Base-by-base conservation (phyloP, 2,113 vertebrate genomes). In the Onychostoma macrolepis region DNA sequence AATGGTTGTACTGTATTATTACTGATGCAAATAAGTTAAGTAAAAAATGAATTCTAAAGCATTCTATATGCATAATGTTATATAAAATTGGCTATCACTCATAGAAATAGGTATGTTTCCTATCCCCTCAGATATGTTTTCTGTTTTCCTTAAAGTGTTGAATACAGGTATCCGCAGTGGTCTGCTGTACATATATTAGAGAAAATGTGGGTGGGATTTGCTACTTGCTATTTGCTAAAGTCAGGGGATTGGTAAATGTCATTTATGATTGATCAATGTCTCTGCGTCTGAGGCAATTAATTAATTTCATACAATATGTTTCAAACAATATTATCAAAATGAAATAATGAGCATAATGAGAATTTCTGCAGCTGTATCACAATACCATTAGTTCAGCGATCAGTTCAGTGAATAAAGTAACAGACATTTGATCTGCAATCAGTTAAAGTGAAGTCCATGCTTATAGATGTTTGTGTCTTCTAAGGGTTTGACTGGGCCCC, bases 401-500 rank as follows among this genome's bases (percentile, higher is more conserved):
- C 56, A 41, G 30, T 15, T 63, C 2, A 63, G 13, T 80, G 28
- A 24, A n/a, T 41, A 26, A 10, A 50, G 7, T 79, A 15, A 30
- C 24, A n/a, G 17, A 63, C 13, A 71, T 38, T 24, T 71, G 15
- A 10, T 71, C 9, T 72, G 0, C 17, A 71, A 6, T 21, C 13
- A 33, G 63, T 67, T 33, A 33, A 2, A 77, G 33, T 38, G 24
- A 86, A 43, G 24, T 24, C 19, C 6, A 56, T 48, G 65, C 33
- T 83, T 10, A 71, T n/a, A 6, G 24, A 5, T 17, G 13, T 7
- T 74, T 53, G 85, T 63, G 6, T 89, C 19, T 15, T 91, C 85
- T 38, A 80, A 99, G 98, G 98, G 98, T 88, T 92, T 96, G 71
- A 96, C 96, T 71, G 98, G 98, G 91, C 97, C 97, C 89, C 93